Conservation (phyloP, 2,797 vertebrate genomes). For the Characodon lateralis region DNA sequence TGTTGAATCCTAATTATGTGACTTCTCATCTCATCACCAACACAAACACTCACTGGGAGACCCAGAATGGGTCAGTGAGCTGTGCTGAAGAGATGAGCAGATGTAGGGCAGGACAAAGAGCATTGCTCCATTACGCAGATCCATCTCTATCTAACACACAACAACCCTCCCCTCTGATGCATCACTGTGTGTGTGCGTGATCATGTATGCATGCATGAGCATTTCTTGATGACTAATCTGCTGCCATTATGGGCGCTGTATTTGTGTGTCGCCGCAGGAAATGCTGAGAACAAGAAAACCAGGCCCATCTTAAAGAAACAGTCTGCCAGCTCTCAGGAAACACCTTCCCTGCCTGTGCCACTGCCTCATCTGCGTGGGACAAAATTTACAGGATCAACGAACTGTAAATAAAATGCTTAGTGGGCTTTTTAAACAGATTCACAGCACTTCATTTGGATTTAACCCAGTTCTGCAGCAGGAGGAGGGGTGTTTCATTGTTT, state of each 20-base stretch:
- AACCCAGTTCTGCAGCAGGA: not conserved
- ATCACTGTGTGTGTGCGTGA: slow-evolving; percentile 9
- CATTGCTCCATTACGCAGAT: slow-evolving; percentile 51
- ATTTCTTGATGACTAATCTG: slow-evolving; percentile 59
- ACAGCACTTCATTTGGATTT: not conserved
- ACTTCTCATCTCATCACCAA: slow-evolving; percentile 1
- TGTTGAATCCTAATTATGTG: not conserved
- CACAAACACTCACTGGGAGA: slow-evolving; percentile 8
- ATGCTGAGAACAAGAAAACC: slow-evolving; percentile 4
- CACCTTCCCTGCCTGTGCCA: not conserved
- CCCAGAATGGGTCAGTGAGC: slow-evolving; percentile 37
- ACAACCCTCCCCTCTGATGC: slow-evolving; percentile 1
- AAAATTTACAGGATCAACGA: slow-evolving; percentile 8
- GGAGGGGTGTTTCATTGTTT: not conserved
- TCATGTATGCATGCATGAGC: slow-evolving; percentile 52
- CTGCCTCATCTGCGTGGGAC: slow-evolving; percentile 2
- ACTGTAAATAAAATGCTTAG: slow-evolving; percentile 13
- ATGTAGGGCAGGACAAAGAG: slow-evolving; percentile 65
- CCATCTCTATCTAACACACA: slow-evolving; percentile 45
- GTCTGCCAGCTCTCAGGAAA: not conserved
- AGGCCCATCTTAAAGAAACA: slow-evolving; percentile 24
- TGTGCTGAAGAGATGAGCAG: slow-evolving; percentile 46
- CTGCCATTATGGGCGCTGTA: slow-evolving; percentile 9
- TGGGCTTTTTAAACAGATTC: slow-evolving; percentile 3
- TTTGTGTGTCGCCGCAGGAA: slow-evolving; percentile 15